Evolutionary conservation across 2,797 vertebrate genomes (phyloP).

Genomic region (Tokudaia tokunoshimensis): DNA sequence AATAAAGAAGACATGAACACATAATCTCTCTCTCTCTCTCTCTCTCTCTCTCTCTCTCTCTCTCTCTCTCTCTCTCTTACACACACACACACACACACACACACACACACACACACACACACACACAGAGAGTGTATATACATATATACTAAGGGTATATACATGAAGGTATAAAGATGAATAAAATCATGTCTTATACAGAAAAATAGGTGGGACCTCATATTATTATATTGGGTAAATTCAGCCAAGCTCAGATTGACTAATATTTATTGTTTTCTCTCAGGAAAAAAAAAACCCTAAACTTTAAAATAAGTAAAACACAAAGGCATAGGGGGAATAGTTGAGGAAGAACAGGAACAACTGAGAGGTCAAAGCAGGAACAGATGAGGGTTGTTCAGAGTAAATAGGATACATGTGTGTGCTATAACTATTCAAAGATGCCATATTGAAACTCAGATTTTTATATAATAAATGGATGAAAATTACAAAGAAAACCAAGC

Average conservation of each 20-base stretch:
- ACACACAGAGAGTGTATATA: neutral
- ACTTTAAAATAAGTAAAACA: neutral
- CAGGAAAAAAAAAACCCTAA: neutral
- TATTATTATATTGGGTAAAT: neutral
- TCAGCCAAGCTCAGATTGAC: neutral
- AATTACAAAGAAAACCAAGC: neutral
- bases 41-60: neutral
- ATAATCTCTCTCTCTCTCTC: neutral
- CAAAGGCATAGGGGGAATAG: neutral
- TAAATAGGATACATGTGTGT: neutral
- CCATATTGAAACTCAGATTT: neutral
- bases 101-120: neutral
- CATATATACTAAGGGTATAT: neutral
- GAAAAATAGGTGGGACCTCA: neutral
- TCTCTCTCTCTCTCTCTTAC: no score
- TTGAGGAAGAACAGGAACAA: neutral
- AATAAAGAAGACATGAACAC: neutral
- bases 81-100: no score
- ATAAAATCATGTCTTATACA: neutral
- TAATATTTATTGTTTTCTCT: neutral
- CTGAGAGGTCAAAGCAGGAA: no score
- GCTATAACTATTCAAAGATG: neutral
- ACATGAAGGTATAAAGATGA: neutral
- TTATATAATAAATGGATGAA: neutral
- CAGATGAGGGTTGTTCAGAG: neutral